Evolutionary conservation across 2,888 invertebrate species (phyloP).

Genomic region (Argyresthia albistria): DNA sequence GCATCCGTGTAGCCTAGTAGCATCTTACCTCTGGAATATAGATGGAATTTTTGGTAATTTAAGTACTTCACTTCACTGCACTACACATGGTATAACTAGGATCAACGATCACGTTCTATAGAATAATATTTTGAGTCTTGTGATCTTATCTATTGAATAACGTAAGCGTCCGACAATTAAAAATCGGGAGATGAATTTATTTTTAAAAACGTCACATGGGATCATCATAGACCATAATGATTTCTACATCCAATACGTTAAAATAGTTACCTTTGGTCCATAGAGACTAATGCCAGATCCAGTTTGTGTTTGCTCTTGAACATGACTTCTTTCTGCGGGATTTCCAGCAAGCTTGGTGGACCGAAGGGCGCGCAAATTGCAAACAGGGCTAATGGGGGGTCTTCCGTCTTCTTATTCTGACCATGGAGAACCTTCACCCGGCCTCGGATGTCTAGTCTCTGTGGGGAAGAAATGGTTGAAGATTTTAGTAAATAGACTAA

Average conservation of each 20-base stretch:
- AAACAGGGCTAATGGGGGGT: slow-evolving; percentile 94
- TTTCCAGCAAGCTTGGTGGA: slow-evolving; percentile 95
- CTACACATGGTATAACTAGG: too few species aligned
- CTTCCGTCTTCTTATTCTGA: slow-evolving; percentile 94
- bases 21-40: slow-evolving; percentile 86
- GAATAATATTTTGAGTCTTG: too few species aligned
- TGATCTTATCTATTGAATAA: too few species aligned
- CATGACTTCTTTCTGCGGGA: slow-evolving; percentile 98
- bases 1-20: slow-evolving; percentile 94
- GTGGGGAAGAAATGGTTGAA: slow-evolving; percentile 20
- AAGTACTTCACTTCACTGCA: too few species aligned
- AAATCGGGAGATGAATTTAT: too few species aligned
- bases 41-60: too few species aligned
- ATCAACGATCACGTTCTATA: too few species aligned
- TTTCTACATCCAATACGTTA: too few species aligned
- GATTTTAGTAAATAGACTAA: not conserved
- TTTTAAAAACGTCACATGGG: too few species aligned
- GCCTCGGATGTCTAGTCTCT: slow-evolving; percentile 98
- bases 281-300: slow-evolving; percentile 95
- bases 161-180: too few species aligned
- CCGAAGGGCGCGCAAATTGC: slow-evolving; percentile 99
- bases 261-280: slow-evolving; percentile 97
- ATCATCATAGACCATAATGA: too few species aligned
- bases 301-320: slow-evolving; percentile 99
- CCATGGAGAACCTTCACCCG: slow-evolving; percentile 96